Base-by-base conservation (phyloP, 53 echinoderm and acorn worm species). In the Stichopus horrens region DNA sequence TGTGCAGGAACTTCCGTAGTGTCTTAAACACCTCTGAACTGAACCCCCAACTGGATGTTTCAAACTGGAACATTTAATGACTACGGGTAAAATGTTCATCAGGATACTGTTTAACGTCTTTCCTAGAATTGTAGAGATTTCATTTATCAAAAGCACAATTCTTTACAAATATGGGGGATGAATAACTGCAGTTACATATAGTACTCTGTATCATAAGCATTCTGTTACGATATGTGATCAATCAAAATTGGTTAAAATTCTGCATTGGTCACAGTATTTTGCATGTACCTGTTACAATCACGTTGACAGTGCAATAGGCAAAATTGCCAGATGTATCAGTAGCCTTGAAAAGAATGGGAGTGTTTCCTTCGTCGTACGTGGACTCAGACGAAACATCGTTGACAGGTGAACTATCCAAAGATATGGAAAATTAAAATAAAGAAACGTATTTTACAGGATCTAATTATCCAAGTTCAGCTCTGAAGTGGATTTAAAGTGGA, bases 51-150 rank as follows among this genome's bases (percentile, higher is more conserved):
- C 75, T 4, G 92, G 94, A 5, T 90, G 74, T 6, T 3, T 74
- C 21, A 92, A 86, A 55, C 74, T 57, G 10, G 88, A 53, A 80
- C 94, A 94, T 86, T 92, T 83, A 51, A 92, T 80, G 9, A 94
- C 94, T 94, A 53, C n/a, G n/a, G n/a, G n/a, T n/a, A n/a, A n/a
- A n/a, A n/a, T n/a, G n/a, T n/a, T n/a, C n/a, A n/a, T n/a, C n/a
- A n/a, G n/a, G n/a, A n/a, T n/a, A n/a, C n/a, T n/a, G n/a, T n/a
- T n/a, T n/a, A n/a, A n/a, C n/a, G n/a, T n/a, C n/a, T n/a, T n/a
- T n/a, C n/a, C n/a, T n/a, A n/a, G n/a, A n/a, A n/a, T n/a, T n/a
- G n/a, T n/a, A n/a, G n/a, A n/a, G n/a, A n/a, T n/a, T n/a, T n/a
- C n/a, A n/a, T n/a, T n/a, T 14, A 9, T 9, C 9, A 14, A 9